Evolutionary conservation across 1,140 invertebrate genomes (phyloP).

Genomic region (Amyelois transitella): DNA sequence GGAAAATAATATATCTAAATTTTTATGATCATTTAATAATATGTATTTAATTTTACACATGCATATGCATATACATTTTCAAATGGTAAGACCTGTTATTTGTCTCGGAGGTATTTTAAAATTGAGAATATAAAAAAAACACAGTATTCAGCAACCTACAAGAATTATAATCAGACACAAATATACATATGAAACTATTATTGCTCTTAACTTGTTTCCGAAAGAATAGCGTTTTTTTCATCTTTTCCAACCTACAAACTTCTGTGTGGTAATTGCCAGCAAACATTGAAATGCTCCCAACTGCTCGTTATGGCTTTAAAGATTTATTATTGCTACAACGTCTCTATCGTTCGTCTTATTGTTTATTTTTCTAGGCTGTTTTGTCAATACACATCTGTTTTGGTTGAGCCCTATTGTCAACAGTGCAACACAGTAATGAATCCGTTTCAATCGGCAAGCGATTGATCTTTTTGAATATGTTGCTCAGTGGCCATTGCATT

Average conservation of each 20-base stretch:
- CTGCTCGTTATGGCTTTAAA: slow-evolving; percentile 14
- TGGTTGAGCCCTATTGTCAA: slow-evolving; percentile 18
- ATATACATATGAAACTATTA: no score
- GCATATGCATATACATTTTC: no score
- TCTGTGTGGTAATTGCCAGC: not conserved
- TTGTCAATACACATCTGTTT: slow-evolving; percentile 38
- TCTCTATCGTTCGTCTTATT: slow-evolving; percentile 16
- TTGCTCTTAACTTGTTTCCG: no score
- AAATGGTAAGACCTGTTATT: no score
- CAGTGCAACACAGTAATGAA: slow-evolving; percentile 6
- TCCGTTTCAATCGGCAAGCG: slow-evolving; percentile 9
- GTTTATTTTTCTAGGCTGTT: slow-evolving; percentile 34
- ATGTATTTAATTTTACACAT: no score
- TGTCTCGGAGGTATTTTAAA: no score
- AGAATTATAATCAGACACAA: no score
- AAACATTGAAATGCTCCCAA: slow-evolving; percentile 2
- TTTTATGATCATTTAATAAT: no score
- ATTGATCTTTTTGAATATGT: not conserved
- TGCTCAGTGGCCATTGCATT: not conserved
- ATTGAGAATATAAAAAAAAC: no score
- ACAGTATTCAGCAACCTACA: no score
- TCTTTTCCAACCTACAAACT: not conserved
- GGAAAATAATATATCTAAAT: no score
- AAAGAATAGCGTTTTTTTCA: no score
- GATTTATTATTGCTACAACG: slow-evolving; percentile 26